phyloP scores from a whole-genome alignment of 1,140 invertebrate genomes.

The Microplitis demolitor region DNA sequence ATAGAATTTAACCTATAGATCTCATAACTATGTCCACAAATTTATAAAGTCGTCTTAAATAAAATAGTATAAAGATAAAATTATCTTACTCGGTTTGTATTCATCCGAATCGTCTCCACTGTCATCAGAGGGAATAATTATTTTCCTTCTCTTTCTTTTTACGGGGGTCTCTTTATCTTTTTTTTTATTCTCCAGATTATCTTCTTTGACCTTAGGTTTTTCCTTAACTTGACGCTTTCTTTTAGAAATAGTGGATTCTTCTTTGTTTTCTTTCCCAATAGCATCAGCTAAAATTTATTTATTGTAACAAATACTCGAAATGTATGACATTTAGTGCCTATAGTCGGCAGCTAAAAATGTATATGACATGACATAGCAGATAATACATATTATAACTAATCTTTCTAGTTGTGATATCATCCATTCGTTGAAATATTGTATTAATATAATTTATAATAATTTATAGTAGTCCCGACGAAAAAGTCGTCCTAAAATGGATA shows the following conservation, averaged over 20 bases:
- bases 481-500: no score
- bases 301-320: not conserved
- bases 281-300: not conserved
- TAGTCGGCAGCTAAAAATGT: no score
- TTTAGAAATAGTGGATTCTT: not conserved
- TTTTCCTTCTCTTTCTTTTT: slow-evolving; percentile 41
- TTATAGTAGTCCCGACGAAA: no score
- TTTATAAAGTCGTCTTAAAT: not conserved
- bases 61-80: not conserved
- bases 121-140: slow-evolving; percentile 49
- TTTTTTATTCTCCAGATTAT: slow-evolving; percentile 23
- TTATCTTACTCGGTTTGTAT: slow-evolving; percentile 60
- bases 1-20: not conserved
- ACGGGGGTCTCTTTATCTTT: slow-evolving; percentile 25
- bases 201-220: not conserved
- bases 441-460: no score
- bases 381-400: no score
- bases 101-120: slow-evolving; percentile 59
- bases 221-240: slow-evolving; percentile 25
- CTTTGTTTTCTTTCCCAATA: slow-evolving; percentile 13
- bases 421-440: no score
- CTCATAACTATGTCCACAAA: slow-evolving; percentile 3
- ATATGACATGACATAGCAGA: not conserved
- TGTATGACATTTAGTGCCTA: not conserved
- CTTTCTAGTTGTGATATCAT: no score